These are phyloP conservation scores for Hoplodrina blanda DNA, from an alignment of 2,888 invertebrate genomes.

Conservation along the genomic window DNA sequence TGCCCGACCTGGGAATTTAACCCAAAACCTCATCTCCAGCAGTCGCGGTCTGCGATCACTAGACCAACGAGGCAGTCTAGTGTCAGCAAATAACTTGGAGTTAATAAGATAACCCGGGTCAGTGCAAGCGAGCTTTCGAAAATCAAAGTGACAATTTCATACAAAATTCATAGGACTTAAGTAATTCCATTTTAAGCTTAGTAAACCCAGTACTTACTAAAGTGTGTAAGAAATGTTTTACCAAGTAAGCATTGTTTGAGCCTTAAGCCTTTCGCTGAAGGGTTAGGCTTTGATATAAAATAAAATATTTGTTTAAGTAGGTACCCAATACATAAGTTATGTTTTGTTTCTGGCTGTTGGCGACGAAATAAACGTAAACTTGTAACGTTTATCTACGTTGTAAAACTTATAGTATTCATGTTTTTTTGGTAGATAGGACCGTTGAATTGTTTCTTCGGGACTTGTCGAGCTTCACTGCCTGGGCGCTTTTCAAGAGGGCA, in stretches of 20 bases:
- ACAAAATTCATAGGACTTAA: background rate
- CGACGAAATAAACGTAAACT: background rate
- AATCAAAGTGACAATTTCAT: background rate
- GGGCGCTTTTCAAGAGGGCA: too few relatives aligned
- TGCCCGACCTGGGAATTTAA: too few relatives aligned
- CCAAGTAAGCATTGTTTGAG: background rate
- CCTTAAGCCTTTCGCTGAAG: background rate
- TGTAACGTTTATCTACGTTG: too few relatives aligned
- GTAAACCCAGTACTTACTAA: background rate
- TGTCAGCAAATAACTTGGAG: too few relatives aligned
- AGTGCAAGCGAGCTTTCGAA: background rate
- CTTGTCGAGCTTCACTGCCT: too few relatives aligned
- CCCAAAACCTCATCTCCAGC: too few relatives aligned
- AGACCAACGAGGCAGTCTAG: too few relatives aligned
- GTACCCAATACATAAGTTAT: background rate
- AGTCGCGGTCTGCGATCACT: too few relatives aligned
- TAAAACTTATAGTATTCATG: too few relatives aligned
- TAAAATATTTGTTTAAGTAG: background rate
- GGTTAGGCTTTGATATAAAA: background rate
- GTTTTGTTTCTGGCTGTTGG: background rate
- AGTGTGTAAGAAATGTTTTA: slow-evolving; percentile 14
- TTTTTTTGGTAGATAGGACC: too few relatives aligned
- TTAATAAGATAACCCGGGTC: too few relatives aligned
- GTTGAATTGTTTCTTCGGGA: too few relatives aligned
- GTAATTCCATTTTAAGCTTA: slow-evolving; percentile 16